Conservation (phyloP, 2,797 vertebrate species). For the Melanotaenia boesemani region DNA sequence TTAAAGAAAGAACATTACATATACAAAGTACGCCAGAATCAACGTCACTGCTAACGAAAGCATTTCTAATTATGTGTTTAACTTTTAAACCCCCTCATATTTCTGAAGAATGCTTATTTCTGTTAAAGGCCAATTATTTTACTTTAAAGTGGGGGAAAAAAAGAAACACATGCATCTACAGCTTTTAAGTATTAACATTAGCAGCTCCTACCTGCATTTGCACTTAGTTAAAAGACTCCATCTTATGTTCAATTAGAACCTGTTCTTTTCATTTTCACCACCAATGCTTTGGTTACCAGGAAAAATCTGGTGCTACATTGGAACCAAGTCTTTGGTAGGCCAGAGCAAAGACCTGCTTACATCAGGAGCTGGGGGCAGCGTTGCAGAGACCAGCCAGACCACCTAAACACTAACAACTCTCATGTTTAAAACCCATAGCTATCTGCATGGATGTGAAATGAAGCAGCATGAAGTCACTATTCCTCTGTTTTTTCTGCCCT, state of each 20-base stretch:
- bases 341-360: background rate
- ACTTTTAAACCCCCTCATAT: background rate
- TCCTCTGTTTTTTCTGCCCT: background rate
- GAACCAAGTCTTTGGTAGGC: background rate
- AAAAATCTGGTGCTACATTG: background rate
- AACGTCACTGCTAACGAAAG: background rate
- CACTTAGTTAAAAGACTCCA: no score
- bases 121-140: background rate
- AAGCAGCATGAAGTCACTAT: background rate
- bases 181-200: background rate
- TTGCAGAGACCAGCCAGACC: background rate
- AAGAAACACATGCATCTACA: background rate
- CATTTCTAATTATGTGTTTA: background rate
- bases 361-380: background rate
- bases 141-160: slow-evolving; percentile 1
- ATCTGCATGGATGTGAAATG: background rate
- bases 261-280: background rate
- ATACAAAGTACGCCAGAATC: background rate
- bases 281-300: no score
- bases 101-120: background rate
- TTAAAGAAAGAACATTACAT: background rate
- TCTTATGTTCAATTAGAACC: background rate
- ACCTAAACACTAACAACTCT: background rate
- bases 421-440: background rate
- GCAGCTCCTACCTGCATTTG: no score